A percentile compares a stretch with the other conserved stretches of the same genome.
phyloP scores from a whole-genome alignment of 2,113 vertebrate genomes.

The Amphiprion percula region DNA sequence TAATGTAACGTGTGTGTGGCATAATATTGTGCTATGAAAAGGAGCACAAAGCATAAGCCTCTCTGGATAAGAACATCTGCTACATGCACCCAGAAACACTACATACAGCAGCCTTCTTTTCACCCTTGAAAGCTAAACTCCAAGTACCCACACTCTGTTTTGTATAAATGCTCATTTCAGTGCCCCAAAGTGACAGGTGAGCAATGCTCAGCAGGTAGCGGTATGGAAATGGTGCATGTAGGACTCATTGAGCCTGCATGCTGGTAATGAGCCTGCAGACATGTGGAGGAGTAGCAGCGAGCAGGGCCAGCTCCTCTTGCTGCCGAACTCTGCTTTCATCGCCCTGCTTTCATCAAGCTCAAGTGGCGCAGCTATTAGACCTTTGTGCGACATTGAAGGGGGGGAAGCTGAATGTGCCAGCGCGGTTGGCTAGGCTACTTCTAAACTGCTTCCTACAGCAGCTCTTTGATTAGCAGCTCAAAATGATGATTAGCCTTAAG shows the following conservation, averaged over 20 bases:
- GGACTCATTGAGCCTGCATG: slow-evolving; percentile 41
- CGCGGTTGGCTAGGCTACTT: slow-evolving; percentile 66
- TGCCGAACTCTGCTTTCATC: slow-evolving; percentile 72
- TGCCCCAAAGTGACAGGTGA: slow-evolving; percentile 62
- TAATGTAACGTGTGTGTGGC: neutral
- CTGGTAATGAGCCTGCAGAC: slow-evolving; percentile 67
- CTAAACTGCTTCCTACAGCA: slow-evolving; percentile 58
- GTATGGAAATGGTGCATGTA: slow-evolving; percentile 56
- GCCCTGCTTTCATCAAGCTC: slow-evolving; percentile 71
- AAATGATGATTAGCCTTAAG: slow-evolving; percentile 61
- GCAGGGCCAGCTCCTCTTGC: slow-evolving; percentile 66
- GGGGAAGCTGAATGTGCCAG: slow-evolving; percentile 63
- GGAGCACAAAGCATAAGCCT: slow-evolving; percentile 12
- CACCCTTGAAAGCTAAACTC: slow-evolving; percentile 14
- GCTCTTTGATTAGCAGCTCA: slow-evolving; percentile 66
- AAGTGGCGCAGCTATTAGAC: slow-evolving; percentile 73
- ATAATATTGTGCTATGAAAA: neutral
- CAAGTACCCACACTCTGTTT: slow-evolving; percentile 21
- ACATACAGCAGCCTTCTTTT: slow-evolving; percentile 10
- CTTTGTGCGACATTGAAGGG: slow-evolving; percentile 63
- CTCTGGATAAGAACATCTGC: slow-evolving; percentile 33
- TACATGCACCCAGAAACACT: slow-evolving; percentile 10
- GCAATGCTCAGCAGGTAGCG: slow-evolving; percentile 54
- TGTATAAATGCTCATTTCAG: slow-evolving; percentile 33
- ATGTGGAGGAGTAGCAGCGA: slow-evolving; percentile 62